A percentile compares a stretch with the other conserved stretches of the same genome.
phyloP scores from a whole-genome alignment of 2,888 invertebrate genomes.

The Acleris cristana region DNA sequence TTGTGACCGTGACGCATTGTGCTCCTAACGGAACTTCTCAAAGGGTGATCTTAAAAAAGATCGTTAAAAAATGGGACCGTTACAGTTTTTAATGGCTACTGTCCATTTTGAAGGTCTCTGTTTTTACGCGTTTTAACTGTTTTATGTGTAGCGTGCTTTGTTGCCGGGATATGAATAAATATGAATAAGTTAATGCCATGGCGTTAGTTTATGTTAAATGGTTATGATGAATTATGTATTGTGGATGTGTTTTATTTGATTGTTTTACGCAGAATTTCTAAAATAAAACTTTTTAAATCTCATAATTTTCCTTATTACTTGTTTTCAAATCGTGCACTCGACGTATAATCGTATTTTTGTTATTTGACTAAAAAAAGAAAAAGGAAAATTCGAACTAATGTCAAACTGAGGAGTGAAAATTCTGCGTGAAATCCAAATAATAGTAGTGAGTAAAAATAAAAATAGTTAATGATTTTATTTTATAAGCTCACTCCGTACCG shows the following conservation, averaged over 20 bases:
- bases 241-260: constrained; percentile 12
- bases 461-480: too few relatives aligned
- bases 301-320: too few relatives aligned
- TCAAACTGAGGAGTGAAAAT: too few relatives aligned
- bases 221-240: background rate
- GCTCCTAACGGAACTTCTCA: constrained; percentile 71
- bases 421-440: too few relatives aligned
- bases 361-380: too few relatives aligned
- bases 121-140: constrained; percentile 53
- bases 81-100: constrained; percentile 69
- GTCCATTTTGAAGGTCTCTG: constrained; percentile 53
- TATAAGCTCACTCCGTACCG: too few relatives aligned
- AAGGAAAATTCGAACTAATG: too few relatives aligned
- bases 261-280: background rate
- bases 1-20: constrained; percentile 63
- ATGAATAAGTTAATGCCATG: constrained; percentile 14
- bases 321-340: too few relatives aligned
- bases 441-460: too few relatives aligned
- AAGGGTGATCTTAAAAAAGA: constrained; percentile 68
- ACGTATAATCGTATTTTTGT: too few relatives aligned
- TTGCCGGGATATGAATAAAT: constrained; percentile 9
- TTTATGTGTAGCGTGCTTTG: constrained; percentile 51
- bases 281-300: background rate
- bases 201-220: constrained; percentile 6
- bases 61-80: constrained; percentile 75